Base-by-base conservation (phyloP, 2,797 vertebrate species). In the Ctenopoma multispine region DNA sequence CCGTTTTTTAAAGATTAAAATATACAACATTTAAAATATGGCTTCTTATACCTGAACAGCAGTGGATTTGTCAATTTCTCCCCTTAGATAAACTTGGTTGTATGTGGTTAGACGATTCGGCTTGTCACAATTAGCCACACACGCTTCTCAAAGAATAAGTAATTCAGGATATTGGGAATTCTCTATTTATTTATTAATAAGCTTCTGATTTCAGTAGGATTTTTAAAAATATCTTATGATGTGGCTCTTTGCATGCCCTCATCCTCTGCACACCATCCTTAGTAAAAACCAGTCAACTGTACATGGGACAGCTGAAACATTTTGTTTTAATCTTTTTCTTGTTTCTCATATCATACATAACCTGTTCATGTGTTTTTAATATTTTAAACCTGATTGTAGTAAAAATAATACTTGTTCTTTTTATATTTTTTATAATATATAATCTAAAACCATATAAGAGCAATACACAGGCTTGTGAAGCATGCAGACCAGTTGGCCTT, bases 401-500 rank as follows among this genome's bases (percentile, higher is more conserved):
- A 20, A 15, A 67, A 56, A 13, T 21, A 1, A 27, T 47, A 17
- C 11, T 14, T 17, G 13, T 34, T 20, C 1, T 12, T 50, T 56
- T 38, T 55, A n/a, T n/a, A n/a, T n/a, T 38, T 7, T 62, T 54
- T 43, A 41, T 31, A 7, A 24, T 46, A 12, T 29, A 4, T 9
- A 44, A 27, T 60, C 34, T 44, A 8, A 14, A 34, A 55, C 40
- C 43, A 53, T 23, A 17, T 34, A 29, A 7, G 1, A 34, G 36
- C 18, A 66, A 7, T 29, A 29, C 20, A 20, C 23, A 24, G 48
- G 41, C 34, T 41, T 23, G 59, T 72, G 63, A 78, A 43, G 50
- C 24, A 56, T 5, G 47, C 44, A 41, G 8, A 29, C 34, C 74
- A 53, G 58, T 75, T 15, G 81, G 72, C 64, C 24, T 13, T 11